Evolutionary conservation across 2,797 vertebrate species (phyloP).

Genomic region (Ceyx erithaca): DNA sequence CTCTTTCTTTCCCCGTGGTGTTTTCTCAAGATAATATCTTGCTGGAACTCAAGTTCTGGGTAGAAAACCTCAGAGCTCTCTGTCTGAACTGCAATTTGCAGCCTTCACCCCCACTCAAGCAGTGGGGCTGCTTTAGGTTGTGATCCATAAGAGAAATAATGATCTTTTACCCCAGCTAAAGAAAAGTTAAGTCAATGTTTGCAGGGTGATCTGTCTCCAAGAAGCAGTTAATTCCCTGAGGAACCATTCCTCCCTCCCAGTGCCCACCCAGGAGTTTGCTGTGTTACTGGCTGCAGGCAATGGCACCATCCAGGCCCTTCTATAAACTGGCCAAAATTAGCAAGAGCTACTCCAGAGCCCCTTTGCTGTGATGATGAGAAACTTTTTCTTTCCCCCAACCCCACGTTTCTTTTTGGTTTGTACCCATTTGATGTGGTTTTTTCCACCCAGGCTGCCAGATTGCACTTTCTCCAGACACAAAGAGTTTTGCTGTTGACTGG

Average conservation of each 20-base stretch:
- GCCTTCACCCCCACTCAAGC: not conserved
- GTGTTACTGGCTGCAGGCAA: not conserved
- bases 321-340: not conserved
- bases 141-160: not conserved
- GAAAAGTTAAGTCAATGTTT: not conserved
- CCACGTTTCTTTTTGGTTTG: rapidly evolving
- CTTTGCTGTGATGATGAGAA: not conserved
- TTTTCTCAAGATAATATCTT: not conserved
- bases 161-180: not conserved
- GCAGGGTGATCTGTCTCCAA: not conserved
- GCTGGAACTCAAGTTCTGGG: not conserved
- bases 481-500: conserved; percentile 62
- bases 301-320: not conserved
- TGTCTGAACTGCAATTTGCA: not conserved
- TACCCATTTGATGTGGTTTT: not conserved
- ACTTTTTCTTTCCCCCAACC: not conserved
- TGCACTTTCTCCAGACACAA: conserved; percentile 61
- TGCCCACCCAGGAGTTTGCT: not conserved
- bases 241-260: not conserved
- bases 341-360: not conserved
- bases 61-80: not conserved
- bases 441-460: conserved; percentile 70
- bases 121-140: not conserved
- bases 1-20: not conserved
- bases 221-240: not conserved